Percentiles rank a stretch among this genome's conserved stretches.
Evolutionary conservation across 2,113 vertebrate species (phyloP).

Genomic region (Albula goreensis): DNA sequence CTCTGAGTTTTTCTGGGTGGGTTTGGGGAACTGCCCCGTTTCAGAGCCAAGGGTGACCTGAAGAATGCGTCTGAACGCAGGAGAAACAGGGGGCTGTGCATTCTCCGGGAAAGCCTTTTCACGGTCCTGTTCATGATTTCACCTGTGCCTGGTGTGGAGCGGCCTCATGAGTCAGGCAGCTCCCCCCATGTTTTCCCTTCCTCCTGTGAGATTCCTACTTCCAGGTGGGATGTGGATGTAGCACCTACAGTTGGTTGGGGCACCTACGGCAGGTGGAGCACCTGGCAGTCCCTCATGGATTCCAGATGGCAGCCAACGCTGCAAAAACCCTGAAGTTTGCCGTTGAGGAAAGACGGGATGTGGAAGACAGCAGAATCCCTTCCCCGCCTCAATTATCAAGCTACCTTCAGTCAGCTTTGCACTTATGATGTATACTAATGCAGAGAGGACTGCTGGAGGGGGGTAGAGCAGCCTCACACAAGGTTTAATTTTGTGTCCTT

Average conservation of each 20-base stretch:
- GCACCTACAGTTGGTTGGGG: no score
- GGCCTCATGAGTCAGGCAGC: neutral
- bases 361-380: constrained; percentile 10
- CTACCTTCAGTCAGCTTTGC: neutral
- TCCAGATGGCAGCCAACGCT: constrained; percentile 15
- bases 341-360: constrained; percentile 26
- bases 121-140: neutral
- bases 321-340: constrained; percentile 29
- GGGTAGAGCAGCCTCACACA: neutral
- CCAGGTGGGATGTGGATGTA: no score
- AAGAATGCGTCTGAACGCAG: neutral
- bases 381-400: neutral
- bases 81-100: neutral
- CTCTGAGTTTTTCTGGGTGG: neutral
- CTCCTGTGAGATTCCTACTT: no score
- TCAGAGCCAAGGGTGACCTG: neutral
- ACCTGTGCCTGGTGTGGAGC: neutral
- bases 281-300: neutral
- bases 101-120: neutral
- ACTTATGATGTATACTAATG: neutral
- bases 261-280: no score
- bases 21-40: neutral
- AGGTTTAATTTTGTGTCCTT: neutral
- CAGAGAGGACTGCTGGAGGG: neutral
- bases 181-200: neutral